phyloP scores from a whole-genome alignment of 2,888 invertebrate species.

The Brachypterus glaber region DNA sequence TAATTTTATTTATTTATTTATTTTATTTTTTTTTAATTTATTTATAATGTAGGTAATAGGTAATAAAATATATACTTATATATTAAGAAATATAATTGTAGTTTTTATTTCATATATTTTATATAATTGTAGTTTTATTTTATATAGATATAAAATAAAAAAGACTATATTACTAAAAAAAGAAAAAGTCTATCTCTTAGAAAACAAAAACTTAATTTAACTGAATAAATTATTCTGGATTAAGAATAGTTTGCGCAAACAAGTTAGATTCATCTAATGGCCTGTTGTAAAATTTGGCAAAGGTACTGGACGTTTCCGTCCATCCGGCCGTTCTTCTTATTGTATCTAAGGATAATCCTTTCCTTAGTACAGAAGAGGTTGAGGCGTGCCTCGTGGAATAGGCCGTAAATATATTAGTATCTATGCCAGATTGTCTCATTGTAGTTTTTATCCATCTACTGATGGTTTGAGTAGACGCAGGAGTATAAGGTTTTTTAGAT shows the following conservation, averaged over 20 bases:
- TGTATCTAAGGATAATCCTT: constrained; percentile 6
- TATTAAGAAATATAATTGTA: no score
- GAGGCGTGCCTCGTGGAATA: constrained; percentile 15
- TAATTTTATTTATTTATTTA: no score
- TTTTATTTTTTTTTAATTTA: no score
- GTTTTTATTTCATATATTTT: no score
- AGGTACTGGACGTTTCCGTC: constrained; percentile 6
- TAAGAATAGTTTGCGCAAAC: constrained; percentile 7
- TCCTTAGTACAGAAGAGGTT: constrained; percentile 10
- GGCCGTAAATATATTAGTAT: constrained; percentile 10
- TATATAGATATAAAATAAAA: no score
- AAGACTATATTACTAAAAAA: no score
- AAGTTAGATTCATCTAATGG: constrained; percentile 1
- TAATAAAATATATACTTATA: no score
- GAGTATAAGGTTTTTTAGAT: constrained; percentile 12
- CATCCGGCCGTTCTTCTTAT: constrained; percentile 15
- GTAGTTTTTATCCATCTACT: constrained; percentile 20
- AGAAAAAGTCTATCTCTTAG: no score
- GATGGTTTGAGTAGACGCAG: constrained; percentile 16
- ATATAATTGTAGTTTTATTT: no score
- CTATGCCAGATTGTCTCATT: constrained; percentile 16
- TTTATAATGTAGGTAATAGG: no score
- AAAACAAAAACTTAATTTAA: no score
- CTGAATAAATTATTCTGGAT: no score
- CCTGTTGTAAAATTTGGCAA: constrained; percentile 13